Base-by-base conservation (phyloP, 2,888 invertebrate genomes). In the Alcis repandata region DNA sequence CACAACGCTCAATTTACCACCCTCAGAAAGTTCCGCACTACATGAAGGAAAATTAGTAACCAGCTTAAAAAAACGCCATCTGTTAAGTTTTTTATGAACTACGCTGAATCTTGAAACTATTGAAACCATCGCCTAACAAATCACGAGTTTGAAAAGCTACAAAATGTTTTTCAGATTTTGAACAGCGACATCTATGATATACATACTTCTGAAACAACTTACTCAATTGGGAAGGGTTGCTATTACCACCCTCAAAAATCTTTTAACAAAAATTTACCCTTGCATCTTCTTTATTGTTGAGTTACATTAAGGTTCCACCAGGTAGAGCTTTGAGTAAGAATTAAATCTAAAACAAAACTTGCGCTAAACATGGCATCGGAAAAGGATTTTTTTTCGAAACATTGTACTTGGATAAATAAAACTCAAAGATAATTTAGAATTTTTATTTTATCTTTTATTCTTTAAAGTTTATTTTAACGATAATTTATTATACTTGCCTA, bases 91-190 rank as follows among this genome's bases (percentile, higher is more conserved):
- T 20, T 43, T 19, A 19, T 11, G 19, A 20, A 43, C 6, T 19
- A n/a, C 7, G 15, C 4, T 15, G 40, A 41, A 41, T 0, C 19
- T 1, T 84, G 82, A 83, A 87, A 46, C 13, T 4, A 9, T 1
- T n/a, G 7, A 19, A 20, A 45, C 7, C 45, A 41, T 11, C 17
- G 17, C 7, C 15, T n/a, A 15, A 13, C 9, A n/a, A n/a, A 40
- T 7, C 9, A 9, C 8, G 9, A 17, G 41, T 45, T n/a, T 43
- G 17, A 1, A 19, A 2, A 19, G 45, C 2, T 20, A 3, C 13
- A 6, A 20, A 0, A 13, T 20, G 3, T 11, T 36, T 20, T 38
- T 52, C 36, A 38, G 20, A 9, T 11, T 20, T n/a, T 19, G n/a
- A 43, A 59, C 27, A 54, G 45, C 15, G 15, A 19, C 52, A 59